A percentile compares a stretch with the other conserved stretches of the same genome.
These are phyloP conservation scores for Salpingus planirostris DNA, from an alignment of 2,888 invertebrate genomes.

Conservation along the genomic window DNA sequence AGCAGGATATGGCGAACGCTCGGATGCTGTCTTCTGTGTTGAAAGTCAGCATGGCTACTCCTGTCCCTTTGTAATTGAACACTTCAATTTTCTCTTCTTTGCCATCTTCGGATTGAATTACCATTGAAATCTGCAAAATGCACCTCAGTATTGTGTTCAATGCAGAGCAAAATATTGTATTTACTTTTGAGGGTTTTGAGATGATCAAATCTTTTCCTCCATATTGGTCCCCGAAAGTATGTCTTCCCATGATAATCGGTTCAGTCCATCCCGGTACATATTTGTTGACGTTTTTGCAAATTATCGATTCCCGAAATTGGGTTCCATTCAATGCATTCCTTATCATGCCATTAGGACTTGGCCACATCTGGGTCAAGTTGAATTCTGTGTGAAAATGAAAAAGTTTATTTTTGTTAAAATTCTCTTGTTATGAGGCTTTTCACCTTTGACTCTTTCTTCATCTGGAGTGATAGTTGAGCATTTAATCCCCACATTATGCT, in stretches of 20 bases:
- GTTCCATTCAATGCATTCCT: constrained; percentile 80
- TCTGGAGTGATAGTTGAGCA: constrained; percentile 89
- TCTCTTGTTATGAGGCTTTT: too few species aligned
- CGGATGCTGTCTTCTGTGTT: constrained; percentile 76
- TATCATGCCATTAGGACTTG: constrained; percentile 79
- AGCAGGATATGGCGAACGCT: constrained; percentile 74
- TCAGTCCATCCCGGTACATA: constrained; percentile 76
- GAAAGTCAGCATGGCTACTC: constrained; percentile 77
- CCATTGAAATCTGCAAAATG: constrained; percentile 15
- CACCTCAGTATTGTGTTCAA: too few species aligned
- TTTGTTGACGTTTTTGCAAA: constrained; percentile 72
- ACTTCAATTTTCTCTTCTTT: constrained; percentile 44
- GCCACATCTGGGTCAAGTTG: constrained; percentile 83
- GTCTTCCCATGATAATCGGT: constrained; percentile 76
- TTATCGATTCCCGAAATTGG: constrained; percentile 77
- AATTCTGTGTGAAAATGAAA: constrained; percentile 61
- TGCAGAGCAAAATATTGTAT: too few species aligned
- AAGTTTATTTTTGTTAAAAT: neutral
- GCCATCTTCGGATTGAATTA: constrained; percentile 53
- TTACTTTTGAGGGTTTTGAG: constrained; percentile 8
- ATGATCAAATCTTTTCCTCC: constrained; percentile 70
- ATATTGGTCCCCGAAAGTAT: constrained; percentile 81
- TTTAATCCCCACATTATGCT: constrained; percentile 83
- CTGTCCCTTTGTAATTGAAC: constrained; percentile 60
- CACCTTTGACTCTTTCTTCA: constrained; percentile 79